Conservation (phyloP, 2,797 vertebrate genomes). For the Periparus ater region DNA sequence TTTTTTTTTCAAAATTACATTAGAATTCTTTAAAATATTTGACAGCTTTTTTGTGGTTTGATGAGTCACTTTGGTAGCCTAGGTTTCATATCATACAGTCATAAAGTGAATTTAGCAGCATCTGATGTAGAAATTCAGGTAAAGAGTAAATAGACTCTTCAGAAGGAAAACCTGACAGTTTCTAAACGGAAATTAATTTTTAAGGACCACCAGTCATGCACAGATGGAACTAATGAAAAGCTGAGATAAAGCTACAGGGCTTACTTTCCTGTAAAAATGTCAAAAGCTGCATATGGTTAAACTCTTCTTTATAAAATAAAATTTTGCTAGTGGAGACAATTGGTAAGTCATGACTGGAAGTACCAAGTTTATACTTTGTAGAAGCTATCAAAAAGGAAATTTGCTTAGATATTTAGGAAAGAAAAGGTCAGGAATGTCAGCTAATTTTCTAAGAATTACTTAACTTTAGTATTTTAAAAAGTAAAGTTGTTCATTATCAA, state of each 20-base stretch:
- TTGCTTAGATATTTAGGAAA: slow-evolving; percentile 1
- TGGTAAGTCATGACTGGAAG: not conserved
- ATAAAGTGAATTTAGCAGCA: slow-evolving; percentile 26
- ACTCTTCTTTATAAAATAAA: not conserved
- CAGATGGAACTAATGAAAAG: not conserved
- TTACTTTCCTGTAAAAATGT: not conserved
- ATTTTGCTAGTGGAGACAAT: not conserved
- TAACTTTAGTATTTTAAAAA: not conserved
- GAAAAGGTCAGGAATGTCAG: not conserved
- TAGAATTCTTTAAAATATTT: not conserved
- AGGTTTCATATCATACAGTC: not conserved
- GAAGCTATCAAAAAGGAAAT: slow-evolving; percentile 11
- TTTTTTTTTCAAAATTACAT: slow-evolving; percentile 7
- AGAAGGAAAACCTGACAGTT: not conserved
- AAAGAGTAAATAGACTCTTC: not conserved
- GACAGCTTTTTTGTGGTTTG: not conserved
- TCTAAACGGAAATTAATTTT: not conserved
- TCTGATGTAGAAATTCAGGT: slow-evolving; percentile 41
- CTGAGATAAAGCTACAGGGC: not conserved
- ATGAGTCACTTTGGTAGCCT: slow-evolving; percentile 1
- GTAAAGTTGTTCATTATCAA: not conserved
- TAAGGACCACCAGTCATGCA: not conserved
- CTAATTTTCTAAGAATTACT: slow-evolving; percentile 21
- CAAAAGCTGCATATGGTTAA: not conserved
- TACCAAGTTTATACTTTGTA: not conserved